Evolutionary conservation across 2,113 vertebrate species (phyloP).

Genomic region (Calypte anna): DNA sequence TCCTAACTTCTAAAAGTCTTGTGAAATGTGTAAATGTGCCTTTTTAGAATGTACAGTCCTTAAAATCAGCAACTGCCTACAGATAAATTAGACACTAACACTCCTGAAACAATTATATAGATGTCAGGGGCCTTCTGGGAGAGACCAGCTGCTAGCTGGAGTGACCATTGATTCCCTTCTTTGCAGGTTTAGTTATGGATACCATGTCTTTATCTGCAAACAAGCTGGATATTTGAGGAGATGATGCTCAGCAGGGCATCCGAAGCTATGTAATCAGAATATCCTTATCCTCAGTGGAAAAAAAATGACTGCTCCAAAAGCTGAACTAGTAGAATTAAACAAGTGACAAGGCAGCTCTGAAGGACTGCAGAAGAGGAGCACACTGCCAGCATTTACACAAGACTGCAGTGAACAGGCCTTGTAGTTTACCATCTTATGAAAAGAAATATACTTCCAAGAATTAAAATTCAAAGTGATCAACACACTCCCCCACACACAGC

Average conservation of each 20-base stretch:
- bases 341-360: background rate
- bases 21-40: background rate
- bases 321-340: background rate
- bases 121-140: background rate
- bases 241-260: background rate
- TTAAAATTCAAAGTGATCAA: background rate
- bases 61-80: background rate
- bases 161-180: background rate
- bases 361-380: background rate
- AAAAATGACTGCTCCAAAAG: constrained; percentile 15
- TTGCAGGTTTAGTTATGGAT: background rate
- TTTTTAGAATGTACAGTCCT: background rate
- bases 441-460: background rate
- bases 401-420: background rate
- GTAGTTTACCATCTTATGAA: background rate
- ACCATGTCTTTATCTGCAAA: background rate
- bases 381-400: background rate
- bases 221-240: background rate
- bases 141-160: background rate
- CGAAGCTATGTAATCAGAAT: background rate
- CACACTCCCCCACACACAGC: background rate
- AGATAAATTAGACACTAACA: background rate
- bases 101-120: background rate
- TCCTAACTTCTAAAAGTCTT: background rate
- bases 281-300: background rate